These are phyloP conservation scores for Luperina nickerlii DNA, from an alignment of 2,888 invertebrate genomes.

Conservation along the genomic window DNA sequence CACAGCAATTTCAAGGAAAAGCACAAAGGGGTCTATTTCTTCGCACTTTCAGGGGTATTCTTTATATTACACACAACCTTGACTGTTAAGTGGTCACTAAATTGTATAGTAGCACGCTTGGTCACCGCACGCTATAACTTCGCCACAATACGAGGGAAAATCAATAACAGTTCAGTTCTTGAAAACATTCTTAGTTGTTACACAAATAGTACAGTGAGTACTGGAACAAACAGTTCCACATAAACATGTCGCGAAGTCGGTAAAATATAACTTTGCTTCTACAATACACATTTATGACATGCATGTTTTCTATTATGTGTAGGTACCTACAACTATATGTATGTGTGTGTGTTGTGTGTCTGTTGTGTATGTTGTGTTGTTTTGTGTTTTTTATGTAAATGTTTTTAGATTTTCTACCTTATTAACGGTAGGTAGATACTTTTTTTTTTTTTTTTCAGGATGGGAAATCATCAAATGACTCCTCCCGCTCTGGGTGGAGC, in stretches of 20 bases:
- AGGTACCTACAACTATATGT: neutral
- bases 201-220: constrained; percentile 25
- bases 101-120: constrained; percentile 71
- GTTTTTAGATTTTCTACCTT: neutral
- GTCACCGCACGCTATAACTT: constrained; percentile 64
- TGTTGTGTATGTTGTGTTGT: neutral
- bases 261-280: constrained; percentile 12
- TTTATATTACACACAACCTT: constrained; percentile 60
- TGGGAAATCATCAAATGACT: too few relatives aligned
- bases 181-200: constrained; percentile 26
- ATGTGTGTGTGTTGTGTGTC: neutral
- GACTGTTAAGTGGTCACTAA: constrained; percentile 62
- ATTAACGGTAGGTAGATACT: neutral
- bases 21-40: constrained; percentile 24
- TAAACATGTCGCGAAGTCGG: constrained; percentile 14
- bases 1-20: constrained; percentile 27
- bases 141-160: constrained; percentile 24
- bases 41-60: constrained; percentile 56
- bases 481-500: too few relatives aligned
- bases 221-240: constrained; percentile 4
- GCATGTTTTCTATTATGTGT: constrained; percentile 14
- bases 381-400: neutral
- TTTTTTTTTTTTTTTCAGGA: too few relatives aligned
- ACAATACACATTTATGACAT: constrained; percentile 12
- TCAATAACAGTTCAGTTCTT: constrained; percentile 46